Evolutionary conservation across 2,113 vertebrate species (phyloP).

Genomic region (Tamias sibiricus): DNA sequence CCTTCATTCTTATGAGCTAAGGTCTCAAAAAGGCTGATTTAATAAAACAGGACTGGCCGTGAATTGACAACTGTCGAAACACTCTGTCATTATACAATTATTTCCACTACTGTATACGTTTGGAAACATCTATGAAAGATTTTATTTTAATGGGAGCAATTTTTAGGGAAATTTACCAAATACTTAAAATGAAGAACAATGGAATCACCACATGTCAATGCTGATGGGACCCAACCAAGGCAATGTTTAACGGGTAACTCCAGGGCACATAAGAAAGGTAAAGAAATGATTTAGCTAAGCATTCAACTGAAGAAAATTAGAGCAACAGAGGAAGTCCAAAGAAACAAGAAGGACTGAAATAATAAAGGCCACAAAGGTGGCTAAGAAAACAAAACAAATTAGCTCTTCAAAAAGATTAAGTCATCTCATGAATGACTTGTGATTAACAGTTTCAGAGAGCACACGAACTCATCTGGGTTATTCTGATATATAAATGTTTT

Average conservation of each 20-base stretch:
- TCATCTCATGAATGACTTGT: neutral
- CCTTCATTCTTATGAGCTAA: neutral
- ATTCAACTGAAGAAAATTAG: neutral
- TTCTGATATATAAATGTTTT: neutral
- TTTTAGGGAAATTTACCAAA: neutral
- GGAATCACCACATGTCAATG: neutral
- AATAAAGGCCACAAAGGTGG: neutral
- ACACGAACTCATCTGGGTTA: neutral
- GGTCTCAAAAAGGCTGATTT: neutral
- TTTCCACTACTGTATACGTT: neutral
- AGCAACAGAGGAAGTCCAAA: neutral
- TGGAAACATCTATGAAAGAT: neutral
- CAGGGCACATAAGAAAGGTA: neutral
- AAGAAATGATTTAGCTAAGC: neutral
- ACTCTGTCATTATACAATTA: neutral
- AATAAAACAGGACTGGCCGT: neutral
- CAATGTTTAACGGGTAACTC: neutral
- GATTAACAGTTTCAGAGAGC: neutral
- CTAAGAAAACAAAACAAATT: constrained; percentile 13
- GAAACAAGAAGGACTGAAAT: neutral
- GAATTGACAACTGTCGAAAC: neutral
- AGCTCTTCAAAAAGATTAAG: neutral
- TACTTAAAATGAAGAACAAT: constrained; percentile 6
- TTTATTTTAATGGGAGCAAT: neutral
- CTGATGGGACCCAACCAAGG: neutral